Evolutionary conservation across 2,888 invertebrate species (phyloP).

Genomic region (Selenia dentaria): DNA sequence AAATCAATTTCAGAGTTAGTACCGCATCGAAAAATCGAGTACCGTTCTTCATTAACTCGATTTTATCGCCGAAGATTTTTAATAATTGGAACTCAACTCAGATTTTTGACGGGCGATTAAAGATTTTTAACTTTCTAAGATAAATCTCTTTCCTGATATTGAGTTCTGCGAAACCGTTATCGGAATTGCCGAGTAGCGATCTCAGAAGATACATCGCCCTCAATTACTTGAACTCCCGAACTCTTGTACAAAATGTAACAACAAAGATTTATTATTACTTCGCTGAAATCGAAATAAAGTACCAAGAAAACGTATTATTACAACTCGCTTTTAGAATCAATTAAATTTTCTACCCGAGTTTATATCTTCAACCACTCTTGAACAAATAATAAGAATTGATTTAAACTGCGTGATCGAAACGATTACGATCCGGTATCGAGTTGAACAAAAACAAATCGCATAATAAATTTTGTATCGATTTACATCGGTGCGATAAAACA

Average conservation of each 20-base stretch:
- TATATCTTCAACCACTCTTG: slow-evolving; percentile 5
- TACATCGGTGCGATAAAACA: slow-evolving; percentile 39
- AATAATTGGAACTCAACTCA: slow-evolving; percentile 71
- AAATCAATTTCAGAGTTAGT: slow-evolving; percentile 76
- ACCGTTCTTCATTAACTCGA: slow-evolving; percentile 82
- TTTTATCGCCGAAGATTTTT: slow-evolving; percentile 78
- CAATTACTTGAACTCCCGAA: slow-evolving; percentile 36
- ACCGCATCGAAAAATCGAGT: slow-evolving; percentile 66
- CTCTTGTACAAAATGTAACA: slow-evolving; percentile 24
- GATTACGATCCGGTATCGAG: slow-evolving; percentile 19
- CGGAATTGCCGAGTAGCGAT: slow-evolving; percentile 38
- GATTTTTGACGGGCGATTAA: slow-evolving; percentile 71
- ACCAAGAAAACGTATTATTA: slow-evolving; percentile 5
- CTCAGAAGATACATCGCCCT: slow-evolving; percentile 31
- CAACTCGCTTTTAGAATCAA: slow-evolving; percentile 5
- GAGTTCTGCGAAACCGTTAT: slow-evolving; percentile 56
- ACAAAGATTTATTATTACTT: slow-evolving; percentile 18
- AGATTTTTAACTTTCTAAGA: slow-evolving; percentile 63
- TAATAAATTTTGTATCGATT: slow-evolving; percentile 31
- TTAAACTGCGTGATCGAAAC: slow-evolving; percentile 20
- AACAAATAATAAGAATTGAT: slow-evolving; percentile 11
- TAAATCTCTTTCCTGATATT: slow-evolving; percentile 57
- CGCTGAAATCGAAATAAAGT: slow-evolving; percentile 9
- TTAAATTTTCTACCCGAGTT: slow-evolving; percentile 4
- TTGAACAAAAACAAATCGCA: slow-evolving; percentile 28